phyloP scores from a whole-genome alignment of 2,797 vertebrate species.

The Euphonia xanthogaster region DNA sequence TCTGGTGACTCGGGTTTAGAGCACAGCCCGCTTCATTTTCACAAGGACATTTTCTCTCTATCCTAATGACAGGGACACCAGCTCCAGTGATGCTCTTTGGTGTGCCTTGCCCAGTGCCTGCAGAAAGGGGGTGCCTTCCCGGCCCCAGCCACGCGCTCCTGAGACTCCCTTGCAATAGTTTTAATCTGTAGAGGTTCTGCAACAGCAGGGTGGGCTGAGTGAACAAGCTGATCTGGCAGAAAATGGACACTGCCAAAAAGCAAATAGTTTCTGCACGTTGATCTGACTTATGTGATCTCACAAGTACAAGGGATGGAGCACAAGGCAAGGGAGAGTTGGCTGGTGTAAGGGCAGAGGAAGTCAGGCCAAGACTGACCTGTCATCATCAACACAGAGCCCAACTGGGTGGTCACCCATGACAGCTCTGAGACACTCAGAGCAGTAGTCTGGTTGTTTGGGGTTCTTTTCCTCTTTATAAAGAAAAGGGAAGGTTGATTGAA shows the following conservation, averaged over 20 bases:
- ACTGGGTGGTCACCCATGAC: neutral
- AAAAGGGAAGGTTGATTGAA: neutral
- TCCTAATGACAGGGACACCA: neutral
- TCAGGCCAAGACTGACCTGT: neutral
- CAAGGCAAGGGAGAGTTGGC: neutral
- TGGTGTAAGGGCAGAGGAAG: neutral
- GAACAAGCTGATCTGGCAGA: neutral
- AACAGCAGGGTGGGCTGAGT: neutral
- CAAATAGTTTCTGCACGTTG: neutral
- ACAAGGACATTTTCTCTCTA: neutral
- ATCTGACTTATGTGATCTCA: neutral
- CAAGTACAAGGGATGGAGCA: neutral
- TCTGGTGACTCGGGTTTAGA: neutral
- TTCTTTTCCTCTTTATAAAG: neutral
- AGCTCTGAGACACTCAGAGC: neutral
- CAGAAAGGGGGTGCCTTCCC: neutral
- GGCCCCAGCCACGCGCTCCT: fast-evolving
- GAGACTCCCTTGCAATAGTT: neutral
- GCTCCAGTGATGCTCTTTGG: neutral
- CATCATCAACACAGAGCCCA: neutral
- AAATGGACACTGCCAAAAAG: neutral
- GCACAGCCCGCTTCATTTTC: neutral
- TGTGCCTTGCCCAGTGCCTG: neutral
- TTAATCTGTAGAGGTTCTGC: neutral
- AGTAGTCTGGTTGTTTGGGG: neutral